phyloP scores from a whole-genome alignment of 2,888 invertebrate species.

The Andrena fulva region DNA sequence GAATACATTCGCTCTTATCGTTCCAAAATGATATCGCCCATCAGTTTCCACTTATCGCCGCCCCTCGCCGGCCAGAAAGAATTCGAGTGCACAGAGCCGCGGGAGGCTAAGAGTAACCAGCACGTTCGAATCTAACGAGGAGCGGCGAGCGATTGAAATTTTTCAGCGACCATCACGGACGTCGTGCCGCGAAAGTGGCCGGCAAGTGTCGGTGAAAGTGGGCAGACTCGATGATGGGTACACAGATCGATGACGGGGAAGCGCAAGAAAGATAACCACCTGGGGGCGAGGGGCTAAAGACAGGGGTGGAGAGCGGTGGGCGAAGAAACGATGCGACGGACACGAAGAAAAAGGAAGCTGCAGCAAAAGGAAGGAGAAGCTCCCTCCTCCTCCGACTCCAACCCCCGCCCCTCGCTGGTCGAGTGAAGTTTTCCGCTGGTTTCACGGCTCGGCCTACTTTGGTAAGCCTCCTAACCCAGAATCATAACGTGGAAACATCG shows the following conservation, averaged over 20 bases:
- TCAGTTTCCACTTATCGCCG: background rate
- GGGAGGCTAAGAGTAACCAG: background rate
- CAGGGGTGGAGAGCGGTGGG: slow-evolving; percentile 2
- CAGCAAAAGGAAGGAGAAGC: too few species aligned
- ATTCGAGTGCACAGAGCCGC: background rate
- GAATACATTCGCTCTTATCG: background rate
- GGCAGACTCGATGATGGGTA: slow-evolving; percentile 56
- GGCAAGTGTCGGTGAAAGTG: slow-evolving; percentile 36
- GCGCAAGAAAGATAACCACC: slow-evolving; percentile 26
- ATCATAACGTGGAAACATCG: slow-evolving; percentile 43
- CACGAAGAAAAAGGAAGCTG: background rate
- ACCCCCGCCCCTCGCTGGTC: slow-evolving; percentile 9
- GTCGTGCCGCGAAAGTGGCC: slow-evolving; percentile 24
- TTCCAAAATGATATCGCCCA: background rate
- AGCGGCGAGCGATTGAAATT: slow-evolving; percentile 26
- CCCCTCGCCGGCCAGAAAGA: background rate
- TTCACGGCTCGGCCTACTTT: slow-evolving; percentile 59
- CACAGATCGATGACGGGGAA: slow-evolving; percentile 58
- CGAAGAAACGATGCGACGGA: background rate
- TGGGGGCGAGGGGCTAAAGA: slow-evolving; percentile 6
- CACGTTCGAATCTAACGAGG: background rate
- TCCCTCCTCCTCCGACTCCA: background rate
- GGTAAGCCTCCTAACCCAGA: slow-evolving; percentile 53
- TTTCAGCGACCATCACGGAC: slow-evolving; percentile 16
- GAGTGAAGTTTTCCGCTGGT: slow-evolving; percentile 52